A percentile compares a stretch with the other conserved stretches of the same genome.
These are phyloP conservation scores for Bradypodion pumilum DNA, from an alignment of 2,797 vertebrate genomes.

Conservation along the genomic window DNA sequence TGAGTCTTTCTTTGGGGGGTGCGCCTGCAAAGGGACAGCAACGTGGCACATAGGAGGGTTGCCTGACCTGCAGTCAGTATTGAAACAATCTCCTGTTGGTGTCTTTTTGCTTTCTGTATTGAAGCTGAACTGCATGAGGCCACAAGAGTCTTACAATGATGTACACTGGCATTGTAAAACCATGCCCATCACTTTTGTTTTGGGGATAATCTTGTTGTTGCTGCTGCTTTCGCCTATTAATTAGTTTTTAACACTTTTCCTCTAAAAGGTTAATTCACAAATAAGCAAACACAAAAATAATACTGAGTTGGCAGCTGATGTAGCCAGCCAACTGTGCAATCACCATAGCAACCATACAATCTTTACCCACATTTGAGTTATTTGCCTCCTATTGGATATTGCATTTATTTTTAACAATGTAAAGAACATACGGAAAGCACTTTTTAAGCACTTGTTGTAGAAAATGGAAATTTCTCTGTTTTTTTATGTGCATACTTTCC, in stretches of 20 bases:
- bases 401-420: slow-evolving; percentile 26
- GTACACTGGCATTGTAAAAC: not conserved
- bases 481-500: slow-evolving; percentile 7
- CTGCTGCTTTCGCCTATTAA: not conserved
- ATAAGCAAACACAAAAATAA: slow-evolving; percentile 56
- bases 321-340: slow-evolving; percentile 53
- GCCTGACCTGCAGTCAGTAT: not conserved
- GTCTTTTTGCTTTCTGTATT: not conserved
- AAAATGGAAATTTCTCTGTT: not conserved
- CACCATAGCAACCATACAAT: slow-evolving; percentile 62
- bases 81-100: not conserved
- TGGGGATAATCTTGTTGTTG: not conserved
- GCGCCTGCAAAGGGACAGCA: too few relatives aligned
- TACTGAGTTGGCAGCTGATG: slow-evolving; percentile 39
- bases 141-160: not conserved
- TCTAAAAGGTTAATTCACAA: slow-evolving; percentile 46
- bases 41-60: too few relatives aligned
- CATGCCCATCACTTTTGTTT: not conserved
- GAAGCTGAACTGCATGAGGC: not conserved
- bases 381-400: slow-evolving; percentile 32
- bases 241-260: slow-evolving; percentile 2
- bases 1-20: too few relatives aligned
- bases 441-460: slow-evolving; percentile 12
- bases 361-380: slow-evolving; percentile 43
- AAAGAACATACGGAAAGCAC: not conserved